phyloP scores from a whole-genome alignment of 2,888 invertebrate species.

The Scaptomyza caliginosa region DNA sequence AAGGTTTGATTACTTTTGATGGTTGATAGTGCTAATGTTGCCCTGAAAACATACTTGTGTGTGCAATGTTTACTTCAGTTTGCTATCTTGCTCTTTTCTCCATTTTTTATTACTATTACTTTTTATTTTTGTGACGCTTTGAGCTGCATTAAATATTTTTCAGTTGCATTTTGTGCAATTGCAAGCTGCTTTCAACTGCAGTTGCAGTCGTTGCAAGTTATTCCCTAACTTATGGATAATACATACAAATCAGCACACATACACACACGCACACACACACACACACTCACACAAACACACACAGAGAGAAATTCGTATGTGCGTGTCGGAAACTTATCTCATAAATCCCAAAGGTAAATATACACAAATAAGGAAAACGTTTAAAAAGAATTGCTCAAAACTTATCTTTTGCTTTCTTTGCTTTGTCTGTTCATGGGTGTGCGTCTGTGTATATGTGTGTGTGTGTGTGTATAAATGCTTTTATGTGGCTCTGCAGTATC shows the following conservation, averaged over 20 bases:
- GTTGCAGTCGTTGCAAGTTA: conserved; percentile 27
- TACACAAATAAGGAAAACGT: conserved; percentile 66
- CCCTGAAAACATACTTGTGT: conserved; percentile 58
- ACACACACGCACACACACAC: not conserved
- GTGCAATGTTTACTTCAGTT: conserved; percentile 11
- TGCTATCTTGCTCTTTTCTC: not conserved
- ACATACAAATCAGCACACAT: conserved; percentile 3
- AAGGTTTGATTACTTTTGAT: conserved; percentile 7
- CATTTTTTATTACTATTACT: conserved; percentile 1
- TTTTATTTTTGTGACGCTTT: conserved; percentile 39
- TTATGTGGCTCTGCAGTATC: conserved; percentile 41
- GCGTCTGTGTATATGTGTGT: not conserved
- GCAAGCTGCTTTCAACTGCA: conserved; percentile 69
- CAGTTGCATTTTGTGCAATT: conserved; percentile 62
- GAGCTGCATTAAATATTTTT: conserved; percentile 68
- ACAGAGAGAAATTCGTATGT: conserved; percentile 4
- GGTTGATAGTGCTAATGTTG: conserved; percentile 20
- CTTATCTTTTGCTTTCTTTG: conserved; percentile 40
- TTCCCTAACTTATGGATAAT: conserved; percentile 27
- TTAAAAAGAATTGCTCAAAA: conserved; percentile 72
- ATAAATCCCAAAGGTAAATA: conserved; percentile 78
- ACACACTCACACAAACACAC: not conserved
- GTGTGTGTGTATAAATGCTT: conserved; percentile 12
- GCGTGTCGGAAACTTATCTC: conserved; percentile 68
- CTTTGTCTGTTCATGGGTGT: conserved; percentile 9